Percentiles rank a stretch among this genome's conserved stretches.
Conservation (phyloP, 2,888 invertebrate genomes). For the Hydrotaea diabolus region DNA sequence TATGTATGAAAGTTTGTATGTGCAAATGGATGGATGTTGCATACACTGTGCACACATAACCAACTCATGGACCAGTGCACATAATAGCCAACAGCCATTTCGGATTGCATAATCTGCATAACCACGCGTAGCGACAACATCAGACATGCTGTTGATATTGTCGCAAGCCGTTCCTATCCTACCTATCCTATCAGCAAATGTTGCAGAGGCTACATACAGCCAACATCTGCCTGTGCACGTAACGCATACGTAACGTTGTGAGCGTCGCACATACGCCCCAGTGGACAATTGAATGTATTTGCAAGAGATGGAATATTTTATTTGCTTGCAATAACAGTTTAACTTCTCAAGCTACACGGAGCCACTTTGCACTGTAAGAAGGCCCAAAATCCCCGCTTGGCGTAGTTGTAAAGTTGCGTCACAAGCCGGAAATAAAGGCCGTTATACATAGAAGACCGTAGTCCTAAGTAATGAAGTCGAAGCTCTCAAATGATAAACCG, state of each 20-base stretch:
- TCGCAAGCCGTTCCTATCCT: neutral
- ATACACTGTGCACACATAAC: neutral
- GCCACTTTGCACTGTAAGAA: too few species aligned
- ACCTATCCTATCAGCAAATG: neutral
- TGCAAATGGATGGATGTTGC: too few species aligned
- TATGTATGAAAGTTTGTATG: neutral
- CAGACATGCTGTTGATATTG: conserved; percentile 20
- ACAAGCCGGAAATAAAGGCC: too few species aligned
- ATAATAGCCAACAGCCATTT: conserved; percentile 34
- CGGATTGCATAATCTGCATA: conserved; percentile 34
- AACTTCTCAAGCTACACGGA: too few species aligned
- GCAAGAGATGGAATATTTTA: too few species aligned
- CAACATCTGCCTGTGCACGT: too few species aligned
- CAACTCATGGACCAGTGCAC: conserved; percentile 34
- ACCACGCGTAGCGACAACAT: conserved; percentile 40
- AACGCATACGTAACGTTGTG: neutral
- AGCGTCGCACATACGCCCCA: neutral
- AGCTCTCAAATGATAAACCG: too few species aligned
- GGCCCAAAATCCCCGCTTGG: too few species aligned
- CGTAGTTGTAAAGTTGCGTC: too few species aligned
- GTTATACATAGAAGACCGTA: too few species aligned
- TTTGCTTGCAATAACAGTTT: too few species aligned
- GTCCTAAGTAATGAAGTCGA: too few species aligned
- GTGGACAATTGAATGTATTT: neutral
- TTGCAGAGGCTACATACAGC: neutral